Base-by-base conservation (phyloP, 2,797 vertebrate genomes). In the Odontamblyopus rebecca region DNA sequence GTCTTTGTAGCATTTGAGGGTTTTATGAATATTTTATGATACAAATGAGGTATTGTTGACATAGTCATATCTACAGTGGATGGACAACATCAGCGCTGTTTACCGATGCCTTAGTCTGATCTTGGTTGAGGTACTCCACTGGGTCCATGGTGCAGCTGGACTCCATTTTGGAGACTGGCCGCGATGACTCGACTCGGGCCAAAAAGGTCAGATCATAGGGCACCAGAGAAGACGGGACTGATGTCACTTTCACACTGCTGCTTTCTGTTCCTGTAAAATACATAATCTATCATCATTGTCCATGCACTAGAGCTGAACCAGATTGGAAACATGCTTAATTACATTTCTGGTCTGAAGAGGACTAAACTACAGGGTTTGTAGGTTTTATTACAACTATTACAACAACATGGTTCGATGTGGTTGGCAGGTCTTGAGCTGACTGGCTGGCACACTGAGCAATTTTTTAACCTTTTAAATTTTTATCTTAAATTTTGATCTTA, bases 171-270 rank as follows among this genome's bases (percentile, higher is more conserved):
- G 83, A 82, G 67, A 96, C 81, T 69, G 91, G 89, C 26, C 86
- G 92, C 69, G 92, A 86, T 74, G 95, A 95, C 57, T 68, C 91
- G 76, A 96, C 61, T 27, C 81, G 81, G 63, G 86, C 88, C 23
- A 44, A 85, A 72, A 96, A 78, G 60, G 88, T 87, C 72, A 96
- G 90, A 29, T 86, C 92, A 84, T 96, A 96, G 18, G 95, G 92
- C 29, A 94, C 80, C 56, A 87, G 70, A 66, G 89, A 87, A 74
- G 83, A 73, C 26, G 90, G 77, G 41, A 86, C 74, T 59, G 91
- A 86, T 15, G 75, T 86, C 70, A 92, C 88, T 67, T 85, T 79
- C 63, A 89, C 67, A 23, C 61, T 71, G 23, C 60, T 59, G 51
- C 30, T 79, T 67, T 38, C 75, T 79, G 76, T 68, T 18, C 82